Conservation (phyloP, 1,140 invertebrate genomes). For the Penaeus indicus region DNA sequence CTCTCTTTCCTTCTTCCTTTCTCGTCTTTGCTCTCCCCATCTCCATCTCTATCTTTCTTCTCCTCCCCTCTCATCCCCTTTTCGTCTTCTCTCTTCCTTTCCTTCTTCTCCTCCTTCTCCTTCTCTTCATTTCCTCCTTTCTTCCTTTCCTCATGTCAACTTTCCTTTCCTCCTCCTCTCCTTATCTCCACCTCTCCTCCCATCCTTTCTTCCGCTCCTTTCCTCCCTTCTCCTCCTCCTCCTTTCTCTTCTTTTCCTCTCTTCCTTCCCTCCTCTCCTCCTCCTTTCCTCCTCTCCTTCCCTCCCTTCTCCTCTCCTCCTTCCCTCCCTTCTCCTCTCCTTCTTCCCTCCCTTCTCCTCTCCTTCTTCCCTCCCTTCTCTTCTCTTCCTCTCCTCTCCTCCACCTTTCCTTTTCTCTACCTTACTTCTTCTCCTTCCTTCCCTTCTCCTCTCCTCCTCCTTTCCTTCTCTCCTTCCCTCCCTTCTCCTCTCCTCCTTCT, state of each 20-base stretch:
- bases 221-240: neutral
- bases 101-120: neutral
- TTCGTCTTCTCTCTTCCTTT: neutral
- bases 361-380: neutral
- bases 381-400: neutral
- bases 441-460: no score
- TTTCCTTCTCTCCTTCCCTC: neutral
- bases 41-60: no score
- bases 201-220: neutral
- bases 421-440: neutral
- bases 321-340: no score
- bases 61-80: neutral
- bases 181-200: neutral
- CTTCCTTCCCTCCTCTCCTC: neutral
- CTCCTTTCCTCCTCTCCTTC: neutral
- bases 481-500: neutral
- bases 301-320: constrained; percentile 1
- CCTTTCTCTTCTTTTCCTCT: neutral
- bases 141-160: neutral
- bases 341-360: neutral
- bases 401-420: neutral
- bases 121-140: neutral
- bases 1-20: no score
- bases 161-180: neutral
- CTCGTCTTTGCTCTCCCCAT: neutral